Conservation (phyloP, 2,888 invertebrate genomes). For the Drosophila planitibia region DNA sequence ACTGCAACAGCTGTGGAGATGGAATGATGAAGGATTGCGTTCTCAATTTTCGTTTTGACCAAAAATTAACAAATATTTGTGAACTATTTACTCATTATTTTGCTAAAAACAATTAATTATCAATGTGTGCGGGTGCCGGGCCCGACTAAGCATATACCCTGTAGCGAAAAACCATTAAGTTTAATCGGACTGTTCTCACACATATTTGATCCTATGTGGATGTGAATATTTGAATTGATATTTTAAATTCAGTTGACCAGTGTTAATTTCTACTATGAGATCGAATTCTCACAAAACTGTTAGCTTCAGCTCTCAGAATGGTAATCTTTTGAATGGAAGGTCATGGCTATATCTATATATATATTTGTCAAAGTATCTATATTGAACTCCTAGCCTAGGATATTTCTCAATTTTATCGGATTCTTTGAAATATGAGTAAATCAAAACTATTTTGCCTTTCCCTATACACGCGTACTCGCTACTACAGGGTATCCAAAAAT, state of each 20-base stretch:
- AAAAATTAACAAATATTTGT: conserved; percentile 42
- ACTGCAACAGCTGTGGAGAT: conserved; percentile 86
- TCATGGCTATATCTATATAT: not conserved
- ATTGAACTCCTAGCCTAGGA: not conserved
- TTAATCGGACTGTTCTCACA: not conserved
- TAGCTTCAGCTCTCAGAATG: not conserved
- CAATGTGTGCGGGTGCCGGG: not conserved
- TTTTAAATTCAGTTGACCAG: not conserved
- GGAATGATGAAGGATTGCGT: not conserved
- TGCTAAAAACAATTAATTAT: not conserved
- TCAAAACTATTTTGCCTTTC: not conserved
- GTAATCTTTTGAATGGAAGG: not conserved
- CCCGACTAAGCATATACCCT: not conserved
- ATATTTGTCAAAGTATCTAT: not conserved
- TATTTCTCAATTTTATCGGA: not conserved
- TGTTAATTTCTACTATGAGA: not conserved
- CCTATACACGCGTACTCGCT: not conserved
- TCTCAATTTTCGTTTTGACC: not conserved
- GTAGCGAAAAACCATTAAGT: not conserved
- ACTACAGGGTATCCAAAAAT: conserved; percentile 9
- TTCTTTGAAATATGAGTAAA: not conserved
- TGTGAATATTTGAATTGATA: not conserved
- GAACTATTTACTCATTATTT: not conserved
- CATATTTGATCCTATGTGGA: not conserved
- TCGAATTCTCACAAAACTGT: not conserved